Base-by-base conservation (phyloP, 2,797 vertebrate genomes). In the Urocyon cinereoargenteus region DNA sequence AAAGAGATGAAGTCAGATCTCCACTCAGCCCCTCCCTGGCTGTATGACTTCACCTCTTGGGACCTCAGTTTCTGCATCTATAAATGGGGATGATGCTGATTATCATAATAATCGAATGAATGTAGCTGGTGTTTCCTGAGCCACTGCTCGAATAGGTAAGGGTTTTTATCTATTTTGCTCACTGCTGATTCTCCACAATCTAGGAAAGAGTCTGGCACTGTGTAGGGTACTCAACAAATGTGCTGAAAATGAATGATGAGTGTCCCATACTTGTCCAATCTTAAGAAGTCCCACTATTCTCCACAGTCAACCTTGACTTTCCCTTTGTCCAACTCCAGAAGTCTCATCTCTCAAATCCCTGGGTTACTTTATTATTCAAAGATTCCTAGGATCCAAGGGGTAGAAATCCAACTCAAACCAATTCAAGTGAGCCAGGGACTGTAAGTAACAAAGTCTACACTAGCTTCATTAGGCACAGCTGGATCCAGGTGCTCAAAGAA, bases 1-100 rank as follows among this genome's bases (percentile, higher is more conserved):
- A 28, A 79, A 45, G 55, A 75, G 59, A 66, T 82, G 92, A 92
- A 93, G 62, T 93, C 87, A 92, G 77, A 92, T 34, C 66, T 8
- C 90, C 62, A 22, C n/a, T 68, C 2, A 40, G 77, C 36, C 85
- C 68, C 81, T 86, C 62, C 13, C 78, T 51, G 79, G 49, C 68
- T 70, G 28, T 31, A 61, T 90, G 94, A 94, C 64, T 90, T 91
- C 92, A 75, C 79, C 68, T 86, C 94, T 77, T 11, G 1, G 16
- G 51, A 64, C 73, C 53, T 85, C 90, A 34, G 59, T 75, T 89
- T 81, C 61, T 31, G 21, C 22, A 4, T 83, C 90, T 84, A 21
- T 73, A 75, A 61, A 64, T 7, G 5, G 59, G n/a, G 34, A 59
- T 51, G 31, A 53, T 1, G 31, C 28, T n/a, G 9, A n/a, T 53